These are phyloP conservation scores for Deilephila elpenor DNA, from an alignment of 2,888 invertebrate genomes.

Conservation along the genomic window DNA sequence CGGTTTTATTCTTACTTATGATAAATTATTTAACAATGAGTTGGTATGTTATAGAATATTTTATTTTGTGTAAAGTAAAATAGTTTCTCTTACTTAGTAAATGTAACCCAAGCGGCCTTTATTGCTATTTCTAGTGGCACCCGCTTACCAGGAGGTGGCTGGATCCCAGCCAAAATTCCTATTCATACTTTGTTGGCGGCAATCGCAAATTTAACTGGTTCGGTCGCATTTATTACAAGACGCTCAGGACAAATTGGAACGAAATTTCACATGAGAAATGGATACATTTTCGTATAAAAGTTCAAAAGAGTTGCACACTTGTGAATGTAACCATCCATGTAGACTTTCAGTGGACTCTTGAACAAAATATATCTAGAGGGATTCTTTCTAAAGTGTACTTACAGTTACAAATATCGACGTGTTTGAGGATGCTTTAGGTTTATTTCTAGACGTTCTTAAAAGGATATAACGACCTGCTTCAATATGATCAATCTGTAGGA, in stretches of 20 bases:
- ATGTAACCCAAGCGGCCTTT: conserved; percentile 30
- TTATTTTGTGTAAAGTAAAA: background rate
- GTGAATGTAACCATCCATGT: background rate
- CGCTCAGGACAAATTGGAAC: conserved; percentile 45
- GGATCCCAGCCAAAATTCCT: conserved; percentile 67
- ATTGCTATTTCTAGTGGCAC: conserved; percentile 36
- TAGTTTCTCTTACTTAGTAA: background rate
- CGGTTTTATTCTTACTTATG: too few relatives aligned
- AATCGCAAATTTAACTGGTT: conserved; percentile 60
- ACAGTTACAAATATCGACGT: too few relatives aligned
- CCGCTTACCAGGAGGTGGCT: conserved; percentile 45
- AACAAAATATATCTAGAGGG: background rate
- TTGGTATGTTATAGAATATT: too few relatives aligned
- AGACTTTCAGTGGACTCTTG: background rate
- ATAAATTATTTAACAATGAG: too few relatives aligned
- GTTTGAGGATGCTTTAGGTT: too few relatives aligned
- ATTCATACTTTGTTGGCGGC: conserved; percentile 67
- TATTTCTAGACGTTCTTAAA: too few relatives aligned
- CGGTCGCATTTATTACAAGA: conserved; percentile 52
- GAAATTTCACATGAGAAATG: conserved; percentile 41
- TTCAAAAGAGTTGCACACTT: background rate
- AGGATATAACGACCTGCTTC: too few relatives aligned
- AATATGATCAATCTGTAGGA: too few relatives aligned
- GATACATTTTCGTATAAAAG: conserved; percentile 16
- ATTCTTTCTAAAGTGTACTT: background rate